Base-by-base conservation (phyloP, 2,113 vertebrate genomes). In the Nesospiza acunhae region DNA sequence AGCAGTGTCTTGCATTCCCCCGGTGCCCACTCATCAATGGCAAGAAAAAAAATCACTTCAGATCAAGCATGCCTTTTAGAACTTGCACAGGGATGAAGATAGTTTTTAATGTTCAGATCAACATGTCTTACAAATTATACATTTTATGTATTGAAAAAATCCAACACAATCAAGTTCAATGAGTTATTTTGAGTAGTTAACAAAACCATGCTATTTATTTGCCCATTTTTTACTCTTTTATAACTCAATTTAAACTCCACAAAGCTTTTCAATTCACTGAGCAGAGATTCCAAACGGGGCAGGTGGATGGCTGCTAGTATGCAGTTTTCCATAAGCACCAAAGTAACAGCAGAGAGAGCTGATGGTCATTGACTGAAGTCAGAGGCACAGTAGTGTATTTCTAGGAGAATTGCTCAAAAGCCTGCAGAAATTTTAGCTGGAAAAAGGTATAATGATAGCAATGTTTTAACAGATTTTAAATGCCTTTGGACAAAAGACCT, bases 291-390 rank as follows among this genome's bases (percentile, higher is more conserved):
- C 53, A 52, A 31, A 50, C 6, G 33, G 60, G 12, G 26, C 46
- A 17, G 21, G 4, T 35, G 44, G 28, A 1, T 11, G 37, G 33
- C 50, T 28, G 6, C 7, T 11, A 4, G 9, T 11, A 4, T 5
- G 13, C 44, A 21, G 9, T n/a, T 15, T 46, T 37, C 58, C 23
- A 0, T 4, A 15, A 31, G 52, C 60, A 72, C 77, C 63, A 11
- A 14, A 26, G 26, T 8, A 46, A 41, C 2, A 9, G 30, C 56
- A 53, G 58, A 13, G 23, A 47, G 15, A 58, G 9, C 9, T 0
- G 5, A 37, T 22, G 55, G 46, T 47, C 0, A 0, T 8, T 52
- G 46, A 30, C 5, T 4, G 1, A 39, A 74, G 47, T 20, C n/a
- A 33, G 56, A 77, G 64, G 60, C 42, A 16, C 42, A 33, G 27